Conservation (phyloP, 2,113 vertebrate species). For the Nymphicus hollandicus region DNA sequence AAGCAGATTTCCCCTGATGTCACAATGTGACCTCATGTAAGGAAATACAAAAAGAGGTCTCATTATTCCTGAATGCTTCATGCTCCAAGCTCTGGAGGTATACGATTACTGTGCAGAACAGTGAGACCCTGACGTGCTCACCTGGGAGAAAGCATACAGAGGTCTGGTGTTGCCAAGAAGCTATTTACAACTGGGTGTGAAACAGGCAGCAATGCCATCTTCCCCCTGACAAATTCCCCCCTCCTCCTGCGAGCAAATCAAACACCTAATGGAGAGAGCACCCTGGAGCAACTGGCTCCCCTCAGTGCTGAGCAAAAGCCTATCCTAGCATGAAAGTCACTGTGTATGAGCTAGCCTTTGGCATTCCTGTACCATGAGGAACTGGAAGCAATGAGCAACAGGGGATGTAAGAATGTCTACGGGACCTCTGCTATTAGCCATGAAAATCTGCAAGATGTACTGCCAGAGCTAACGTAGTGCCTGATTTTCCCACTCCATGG, state of each 20-base stretch:
- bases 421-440: not conserved
- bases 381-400: not conserved
- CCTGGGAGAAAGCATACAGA: not conserved
- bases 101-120: not conserved
- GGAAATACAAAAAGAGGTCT: not conserved
- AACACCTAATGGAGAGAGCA: not conserved
- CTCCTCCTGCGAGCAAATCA: not conserved
- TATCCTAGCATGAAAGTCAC: not conserved
- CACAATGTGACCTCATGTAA: not conserved
- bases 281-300: not conserved
- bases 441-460: not conserved
- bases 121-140: not conserved
- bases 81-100: not conserved
- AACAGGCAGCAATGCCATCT: not conserved
- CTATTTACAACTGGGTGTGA: not conserved
- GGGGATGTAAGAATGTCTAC: not conserved
- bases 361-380: not conserved
- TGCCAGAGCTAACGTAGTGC: not conserved
- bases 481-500: not conserved
- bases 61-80: not conserved
- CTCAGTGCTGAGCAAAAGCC: not conserved
- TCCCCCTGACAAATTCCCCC: not conserved
- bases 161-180: not conserved
- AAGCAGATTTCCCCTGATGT: not conserved
- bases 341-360: not conserved